Conservation (phyloP, 2,797 vertebrate species). For the Cetoscarus ocellatus region DNA sequence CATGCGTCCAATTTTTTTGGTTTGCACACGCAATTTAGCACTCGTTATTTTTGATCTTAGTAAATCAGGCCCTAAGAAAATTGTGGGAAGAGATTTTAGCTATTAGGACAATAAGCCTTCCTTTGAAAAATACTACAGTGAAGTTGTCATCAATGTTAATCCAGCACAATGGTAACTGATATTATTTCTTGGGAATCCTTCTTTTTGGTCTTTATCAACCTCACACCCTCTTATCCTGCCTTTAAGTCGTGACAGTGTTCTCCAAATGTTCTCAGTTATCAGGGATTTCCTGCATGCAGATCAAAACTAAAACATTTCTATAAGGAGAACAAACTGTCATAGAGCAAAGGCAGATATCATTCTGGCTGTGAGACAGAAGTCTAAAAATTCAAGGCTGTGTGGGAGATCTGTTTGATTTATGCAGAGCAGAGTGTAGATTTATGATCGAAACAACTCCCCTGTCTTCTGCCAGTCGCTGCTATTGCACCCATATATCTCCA, state of each 20-base stretch:
- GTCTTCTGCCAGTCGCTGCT: constrained; percentile 28
- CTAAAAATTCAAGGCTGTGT: constrained; percentile 31
- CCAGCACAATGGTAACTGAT: not conserved
- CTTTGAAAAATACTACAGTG: too few species aligned
- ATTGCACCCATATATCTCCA: constrained; percentile 56
- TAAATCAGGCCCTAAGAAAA: too few species aligned
- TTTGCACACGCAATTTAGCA: too few species aligned
- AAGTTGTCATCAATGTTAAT: too few species aligned
- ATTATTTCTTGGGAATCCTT: not conserved
- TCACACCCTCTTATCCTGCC: not conserved
- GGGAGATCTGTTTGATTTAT: constrained; percentile 36
- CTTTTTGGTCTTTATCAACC: not conserved
- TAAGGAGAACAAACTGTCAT: constrained; percentile 23
- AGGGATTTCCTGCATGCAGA: constrained; percentile 6
- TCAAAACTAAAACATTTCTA: constrained; percentile 28
- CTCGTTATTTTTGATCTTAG: too few species aligned
- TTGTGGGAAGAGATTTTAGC: too few species aligned
- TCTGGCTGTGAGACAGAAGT: constrained; percentile 22
- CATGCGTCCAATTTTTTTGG: too few species aligned
- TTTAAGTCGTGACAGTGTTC: constrained; percentile 9
- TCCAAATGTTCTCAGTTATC: constrained; percentile 24
- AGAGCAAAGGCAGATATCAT: constrained; percentile 14
- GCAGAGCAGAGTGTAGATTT: constrained; percentile 11
- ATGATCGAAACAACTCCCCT: constrained; percentile 36
- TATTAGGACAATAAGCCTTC: too few species aligned